Evolutionary conservation across 2,113 vertebrate genomes (phyloP), one percentile per base, ranked within the genome.

Genomic region (Axis porcinus): DNA sequence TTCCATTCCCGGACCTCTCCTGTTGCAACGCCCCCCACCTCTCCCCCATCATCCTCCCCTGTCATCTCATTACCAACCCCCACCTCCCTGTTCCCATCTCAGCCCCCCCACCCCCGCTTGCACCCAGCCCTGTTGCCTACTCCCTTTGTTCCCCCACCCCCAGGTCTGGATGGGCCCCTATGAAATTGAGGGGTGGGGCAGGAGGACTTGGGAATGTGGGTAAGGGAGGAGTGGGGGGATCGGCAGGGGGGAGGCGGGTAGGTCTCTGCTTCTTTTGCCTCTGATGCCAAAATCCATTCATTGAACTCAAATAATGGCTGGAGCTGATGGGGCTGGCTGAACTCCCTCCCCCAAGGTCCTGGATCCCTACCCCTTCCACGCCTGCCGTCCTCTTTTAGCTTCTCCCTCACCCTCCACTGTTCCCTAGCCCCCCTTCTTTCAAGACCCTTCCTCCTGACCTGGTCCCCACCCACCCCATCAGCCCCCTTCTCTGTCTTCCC

Each of bases 261-360:
- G 91, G 85, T 70, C 89, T 89, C 94, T 81, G 96, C 97, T 94
- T 94, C 81, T 95, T 82, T 95, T 94, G 94, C 97, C 96, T 97
- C 82, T 27, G 67, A 97, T 86, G 97, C 97, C 98, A 93, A 96
- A 97, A 97, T 91, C 94, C 98, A 97, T 98, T 97, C 98, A 98
- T 70, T 91, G 96, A 97, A 97, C 97, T 98, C 98, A 98, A 98
- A 98, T 98, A 64, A 79, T 97, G 98, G 97, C 91, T 8, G 89
- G 97, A 98, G 97, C 97, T 84, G 96, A 97, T 97, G 98, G 97
- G 96, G 97, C 89, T 95, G 97, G 15, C 97, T 91, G 92, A 62
- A 17, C 6, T 27, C 21, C 28, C 78, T 28, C 16, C 92, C 82
- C 82, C 36, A 28, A 82, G 47, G 47, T 74, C 96, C 89, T 1